Conservation (phyloP, 2,888 invertebrate genomes). For the Campoletis raptor region DNA sequence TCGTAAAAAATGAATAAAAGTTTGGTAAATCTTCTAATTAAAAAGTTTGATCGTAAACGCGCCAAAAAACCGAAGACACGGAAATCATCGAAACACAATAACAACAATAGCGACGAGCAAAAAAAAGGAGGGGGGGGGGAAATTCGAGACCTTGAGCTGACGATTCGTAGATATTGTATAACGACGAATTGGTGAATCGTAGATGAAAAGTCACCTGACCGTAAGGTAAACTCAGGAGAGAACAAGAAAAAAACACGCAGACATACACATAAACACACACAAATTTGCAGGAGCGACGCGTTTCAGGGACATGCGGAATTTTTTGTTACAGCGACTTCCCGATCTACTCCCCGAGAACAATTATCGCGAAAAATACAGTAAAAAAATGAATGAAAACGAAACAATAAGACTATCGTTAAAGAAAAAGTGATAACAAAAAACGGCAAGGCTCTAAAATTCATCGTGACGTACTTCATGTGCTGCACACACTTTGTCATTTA, state of each 20-base stretch:
- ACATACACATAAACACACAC: constrained; percentile 6
- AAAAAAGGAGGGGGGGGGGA: background rate
- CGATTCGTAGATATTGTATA: constrained; percentile 38
- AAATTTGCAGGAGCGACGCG: background rate
- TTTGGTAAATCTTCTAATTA: background rate
- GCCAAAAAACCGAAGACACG: constrained; percentile 6
- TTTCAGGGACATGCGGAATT: constrained; percentile 9
- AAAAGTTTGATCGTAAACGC: background rate
- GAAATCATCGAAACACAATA: background rate
- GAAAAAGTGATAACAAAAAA: background rate
- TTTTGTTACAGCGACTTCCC: background rate
- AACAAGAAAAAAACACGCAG: background rate
- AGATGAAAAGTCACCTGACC: constrained; percentile 52
- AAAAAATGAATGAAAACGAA: background rate
- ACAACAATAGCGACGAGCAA: background rate
- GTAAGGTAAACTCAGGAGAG: constrained; percentile 47
- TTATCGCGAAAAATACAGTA: background rate
- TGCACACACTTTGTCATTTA: background rate
- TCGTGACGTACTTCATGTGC: background rate
- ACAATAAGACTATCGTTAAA: background rate
- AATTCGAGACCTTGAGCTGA: constrained; percentile 26
- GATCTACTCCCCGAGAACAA: background rate
- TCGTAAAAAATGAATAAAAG: background rate
- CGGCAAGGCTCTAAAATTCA: background rate
- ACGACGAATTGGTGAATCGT: constrained; percentile 58